Conservation (phyloP, 2,888 invertebrate genomes). For the Synanthedon andrenaeformis region DNA sequence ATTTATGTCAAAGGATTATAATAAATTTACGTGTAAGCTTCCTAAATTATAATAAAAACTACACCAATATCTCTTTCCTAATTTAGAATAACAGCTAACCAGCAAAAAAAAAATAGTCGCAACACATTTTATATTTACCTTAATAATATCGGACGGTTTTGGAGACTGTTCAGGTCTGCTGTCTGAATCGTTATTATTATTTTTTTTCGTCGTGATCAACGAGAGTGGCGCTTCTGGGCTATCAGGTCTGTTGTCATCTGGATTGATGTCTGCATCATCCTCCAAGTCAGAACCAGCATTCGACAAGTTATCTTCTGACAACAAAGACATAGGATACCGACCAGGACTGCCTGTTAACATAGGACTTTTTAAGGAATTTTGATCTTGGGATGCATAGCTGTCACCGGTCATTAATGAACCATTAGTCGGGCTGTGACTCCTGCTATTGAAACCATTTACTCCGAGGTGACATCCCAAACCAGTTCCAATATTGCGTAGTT, state of each 20-base stretch:
- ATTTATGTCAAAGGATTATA: too few relatives aligned
- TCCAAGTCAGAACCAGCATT: conserved; percentile 76
- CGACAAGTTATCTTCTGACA: conserved; percentile 76
- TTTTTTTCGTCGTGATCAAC: conserved; percentile 74
- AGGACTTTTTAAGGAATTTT: conserved; percentile 74
- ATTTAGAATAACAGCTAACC: background rate
- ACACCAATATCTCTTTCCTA: background rate
- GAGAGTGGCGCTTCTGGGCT: conserved; percentile 79
- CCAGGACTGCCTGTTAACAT: conserved; percentile 65
- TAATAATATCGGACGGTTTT: conserved; percentile 65
- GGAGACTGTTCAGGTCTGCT: conserved; percentile 62
- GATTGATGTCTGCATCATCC: conserved; percentile 72
- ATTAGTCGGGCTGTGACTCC: conserved; percentile 74
- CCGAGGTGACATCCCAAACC: conserved; percentile 71
- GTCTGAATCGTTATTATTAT: conserved; percentile 57
- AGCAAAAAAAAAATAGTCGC: too few relatives aligned
- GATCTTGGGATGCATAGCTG: conserved; percentile 70
- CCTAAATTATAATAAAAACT: background rate
- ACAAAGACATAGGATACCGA: conserved; percentile 73
- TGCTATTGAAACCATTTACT: conserved; percentile 74
- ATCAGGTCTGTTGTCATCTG: conserved; percentile 68
- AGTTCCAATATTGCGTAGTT: conserved; percentile 73
- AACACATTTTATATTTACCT: conserved; percentile 33
- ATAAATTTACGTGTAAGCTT: too few relatives aligned
- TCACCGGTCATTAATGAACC: conserved; percentile 73